Evolutionary conservation across 2,888 invertebrate genomes (phyloP).

Genomic region (Platynereis dumerilii): DNA sequence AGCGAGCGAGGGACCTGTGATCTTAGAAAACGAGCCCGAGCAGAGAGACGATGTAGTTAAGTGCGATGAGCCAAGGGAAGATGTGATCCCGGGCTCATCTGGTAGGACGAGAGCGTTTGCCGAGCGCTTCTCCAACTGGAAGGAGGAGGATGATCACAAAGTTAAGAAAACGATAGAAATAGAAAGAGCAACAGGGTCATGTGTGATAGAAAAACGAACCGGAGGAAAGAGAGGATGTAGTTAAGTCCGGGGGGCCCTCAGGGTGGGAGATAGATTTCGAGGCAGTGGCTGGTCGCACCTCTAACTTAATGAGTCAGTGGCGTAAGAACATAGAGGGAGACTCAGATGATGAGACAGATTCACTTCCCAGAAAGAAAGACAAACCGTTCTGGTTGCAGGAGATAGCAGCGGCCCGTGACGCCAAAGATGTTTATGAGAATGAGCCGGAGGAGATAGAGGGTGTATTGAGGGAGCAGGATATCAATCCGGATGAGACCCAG

Average conservation of each 20-base stretch:
- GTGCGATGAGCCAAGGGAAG: slow-evolving; percentile 16
- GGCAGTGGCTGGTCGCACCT: not conserved
- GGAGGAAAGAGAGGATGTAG: slow-evolving; percentile 7
- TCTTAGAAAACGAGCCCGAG: slow-evolving; percentile 27
- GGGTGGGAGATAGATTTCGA: slow-evolving; percentile 2
- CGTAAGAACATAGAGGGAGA: not conserved
- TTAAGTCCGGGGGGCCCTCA: slow-evolving; percentile 4
- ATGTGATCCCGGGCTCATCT: slow-evolving; percentile 18
- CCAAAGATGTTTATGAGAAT: slow-evolving; percentile 39
- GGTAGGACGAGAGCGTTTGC: slow-evolving; percentile 16
- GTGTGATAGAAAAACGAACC: slow-evolving; percentile 30
- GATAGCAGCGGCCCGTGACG: slow-evolving; percentile 29
- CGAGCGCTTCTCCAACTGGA: slow-evolving; percentile 8
- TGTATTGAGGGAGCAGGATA: slow-evolving; percentile 35
- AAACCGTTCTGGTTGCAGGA: slow-evolving; percentile 31
- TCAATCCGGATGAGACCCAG: slow-evolving; percentile 9
- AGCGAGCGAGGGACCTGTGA: slow-evolving; percentile 14
- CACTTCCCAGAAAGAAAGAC: slow-evolving; percentile 6
- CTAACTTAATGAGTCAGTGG: slow-evolving; percentile 5
- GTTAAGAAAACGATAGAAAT: slow-evolving; percentile 15
- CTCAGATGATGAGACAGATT: not conserved
- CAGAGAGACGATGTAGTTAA: slow-evolving; percentile 19
- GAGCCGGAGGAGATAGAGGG: slow-evolving; percentile 31
- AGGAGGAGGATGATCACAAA: not conserved
- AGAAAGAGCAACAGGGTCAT: slow-evolving; percentile 20